Percentiles rank a stretch among this genome's conserved stretches.
phyloP scores from a whole-genome alignment of 2,113 vertebrate species.

The Speoplatyrhinus poulsoni region DNA sequence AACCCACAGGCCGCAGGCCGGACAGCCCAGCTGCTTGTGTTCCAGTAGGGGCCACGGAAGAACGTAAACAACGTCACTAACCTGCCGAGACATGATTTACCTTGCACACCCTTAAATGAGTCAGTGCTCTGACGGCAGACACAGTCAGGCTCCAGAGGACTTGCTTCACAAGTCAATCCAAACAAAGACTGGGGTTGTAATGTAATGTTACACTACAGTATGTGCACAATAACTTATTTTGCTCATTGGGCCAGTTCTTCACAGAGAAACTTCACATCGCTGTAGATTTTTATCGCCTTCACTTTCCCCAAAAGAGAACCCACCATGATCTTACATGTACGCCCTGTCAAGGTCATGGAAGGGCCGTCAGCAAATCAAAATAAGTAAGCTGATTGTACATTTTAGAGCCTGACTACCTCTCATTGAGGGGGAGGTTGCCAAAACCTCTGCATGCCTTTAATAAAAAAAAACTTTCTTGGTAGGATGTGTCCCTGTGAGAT shows the following conservation, averaged over 20 bases:
- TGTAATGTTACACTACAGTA: neutral
- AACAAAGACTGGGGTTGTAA: conserved; percentile 13
- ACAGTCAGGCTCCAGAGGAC: conserved; percentile 35
- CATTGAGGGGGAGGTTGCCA: conserved; percentile 24
- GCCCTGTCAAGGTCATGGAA: conserved; percentile 17
- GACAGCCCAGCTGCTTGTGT: conserved; percentile 56
- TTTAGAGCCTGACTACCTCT: conserved; percentile 25
- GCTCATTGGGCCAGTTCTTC: conserved; percentile 15
- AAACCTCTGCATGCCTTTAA: conserved; percentile 32
- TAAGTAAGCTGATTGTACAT: conserved; percentile 48
- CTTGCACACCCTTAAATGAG: conserved; percentile 53
- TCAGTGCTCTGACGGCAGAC: conserved; percentile 37
- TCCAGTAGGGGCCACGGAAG: conserved; percentile 23
- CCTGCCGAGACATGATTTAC: conserved; percentile 61
- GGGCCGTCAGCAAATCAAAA: conserved; percentile 39
- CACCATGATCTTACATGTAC: conserved; percentile 12
- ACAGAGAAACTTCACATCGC: conserved; percentile 8
- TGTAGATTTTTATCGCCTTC: conserved; percentile 14
- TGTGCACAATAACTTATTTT: neutral
- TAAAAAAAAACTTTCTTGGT: conserved; percentile 16
- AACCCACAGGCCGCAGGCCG: conserved; percentile 13
- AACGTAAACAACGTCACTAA: conserved; percentile 27
- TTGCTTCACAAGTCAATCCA: conserved; percentile 48
- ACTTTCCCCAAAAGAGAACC: conserved; percentile 30
- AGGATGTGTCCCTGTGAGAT: conserved; percentile 31